Evolutionary conservation across 2,113 vertebrate genomes (phyloP).

Genomic region (Hippocampus guttulatus): DNA sequence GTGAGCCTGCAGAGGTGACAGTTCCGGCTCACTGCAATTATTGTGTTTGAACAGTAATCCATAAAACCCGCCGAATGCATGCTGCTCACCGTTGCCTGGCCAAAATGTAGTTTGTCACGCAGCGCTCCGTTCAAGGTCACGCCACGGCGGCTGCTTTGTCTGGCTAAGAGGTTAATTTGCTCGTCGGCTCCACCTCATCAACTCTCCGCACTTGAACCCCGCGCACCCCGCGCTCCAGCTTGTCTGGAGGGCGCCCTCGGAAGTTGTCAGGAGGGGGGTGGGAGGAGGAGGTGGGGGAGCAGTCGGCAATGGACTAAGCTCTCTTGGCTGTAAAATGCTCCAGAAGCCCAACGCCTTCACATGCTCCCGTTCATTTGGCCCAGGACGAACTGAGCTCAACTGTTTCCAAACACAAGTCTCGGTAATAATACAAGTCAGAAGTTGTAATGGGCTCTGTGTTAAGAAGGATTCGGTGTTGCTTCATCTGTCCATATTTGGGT

Average conservation of each 20-base stretch:
- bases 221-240: constrained; percentile 39
- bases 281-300: constrained; percentile 25
- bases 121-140: constrained; percentile 57
- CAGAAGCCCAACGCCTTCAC: constrained; percentile 49
- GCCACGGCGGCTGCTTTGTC: constrained; percentile 52
- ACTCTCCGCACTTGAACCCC: constrained; percentile 56
- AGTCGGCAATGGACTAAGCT: constrained; percentile 57
- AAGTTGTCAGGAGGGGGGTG: constrained; percentile 38
- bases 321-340: constrained; percentile 56
- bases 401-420: constrained; percentile 59
- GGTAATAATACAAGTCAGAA: constrained; percentile 54
- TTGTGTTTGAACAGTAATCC: constrained; percentile 29
- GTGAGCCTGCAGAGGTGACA: not conserved
- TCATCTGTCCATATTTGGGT: too few relatives aligned
- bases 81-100: constrained; percentile 39
- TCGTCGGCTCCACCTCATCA: constrained; percentile 70
- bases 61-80: constrained; percentile 26
- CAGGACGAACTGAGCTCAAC: constrained; percentile 60
- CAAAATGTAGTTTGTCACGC: constrained; percentile 50
- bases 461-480: not conserved
- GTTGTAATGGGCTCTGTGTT: constrained; percentile 19
- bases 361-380: constrained; percentile 54
- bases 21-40: constrained; percentile 5
- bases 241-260: constrained; percentile 62
- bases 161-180: constrained; percentile 64